Evolutionary conservation across 2,797 vertebrate genomes (phyloP), one percentile per base, ranked within the genome.

Genomic region (Schizopygopsis pylzovi): DNA sequence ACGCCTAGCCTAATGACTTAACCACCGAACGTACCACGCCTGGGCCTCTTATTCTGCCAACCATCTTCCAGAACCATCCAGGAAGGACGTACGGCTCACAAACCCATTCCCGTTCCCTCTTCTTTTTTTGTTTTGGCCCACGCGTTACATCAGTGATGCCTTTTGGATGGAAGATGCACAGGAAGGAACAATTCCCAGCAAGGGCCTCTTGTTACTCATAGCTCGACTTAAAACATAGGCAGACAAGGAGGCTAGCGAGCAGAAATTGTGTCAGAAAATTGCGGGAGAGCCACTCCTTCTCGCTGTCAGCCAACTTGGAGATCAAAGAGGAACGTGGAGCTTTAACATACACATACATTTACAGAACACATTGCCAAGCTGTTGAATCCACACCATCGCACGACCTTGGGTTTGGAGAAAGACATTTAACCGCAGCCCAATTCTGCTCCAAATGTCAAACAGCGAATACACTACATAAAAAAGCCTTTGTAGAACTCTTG

Each of bases 1-100:
- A 93, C 93, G 92, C 93, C 94, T 95, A 86, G 90, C 90, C 93
- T 95, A 95, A 95, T 93, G 93, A 95, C 94, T 95, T 94, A 94
- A 94, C 93, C 92, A 89, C 91, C 87, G 88, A 89, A 59, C 90
- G 90, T 88, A 90, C 89, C 86, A 91, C 89, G 86, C 92, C 91
- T 86, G 43, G 72, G 76, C 76, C 49, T 73, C 13, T n/a, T 67
- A 45, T 65, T 76, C 79, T 83, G 85, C 85, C 87, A 89, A 77
- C 75, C 77, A 15, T 79, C 78, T 86, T 88, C 87, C 86, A 89
- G 56, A 90, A 83, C 61, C 83, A 86, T 82, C 80, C 82, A 72
- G 49, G 56, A 85, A 80, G 77, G 78, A 84, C 52, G 20, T 76
- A 83, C 85, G 18, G 63, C 70, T 70, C 18, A 11, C 84, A 87